phyloP scores from a whole-genome alignment of 2,888 invertebrate species.

The Litoditis marina region DNA sequence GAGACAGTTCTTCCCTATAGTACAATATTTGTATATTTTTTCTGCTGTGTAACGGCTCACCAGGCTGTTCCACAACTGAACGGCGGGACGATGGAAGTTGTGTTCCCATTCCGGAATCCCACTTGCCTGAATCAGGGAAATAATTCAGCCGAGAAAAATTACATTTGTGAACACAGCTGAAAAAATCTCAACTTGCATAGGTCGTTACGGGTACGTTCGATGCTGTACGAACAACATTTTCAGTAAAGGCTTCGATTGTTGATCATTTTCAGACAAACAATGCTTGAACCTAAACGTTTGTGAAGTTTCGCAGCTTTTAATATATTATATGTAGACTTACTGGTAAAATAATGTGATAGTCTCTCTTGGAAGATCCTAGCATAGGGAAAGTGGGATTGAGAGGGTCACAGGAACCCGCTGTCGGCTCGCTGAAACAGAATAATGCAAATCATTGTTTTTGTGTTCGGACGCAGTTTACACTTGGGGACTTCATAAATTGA shows the following conservation, averaged over 20 bases:
- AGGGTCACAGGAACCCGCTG: slow-evolving; percentile 16
- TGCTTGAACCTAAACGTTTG: no score
- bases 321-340: neutral
- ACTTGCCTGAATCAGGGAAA: neutral
- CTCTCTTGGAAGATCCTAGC: slow-evolving; percentile 11
- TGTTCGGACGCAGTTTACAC: no score
- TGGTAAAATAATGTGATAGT: slow-evolving; percentile 7
- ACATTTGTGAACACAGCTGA: no score
- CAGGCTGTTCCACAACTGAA: slow-evolving; percentile 14
- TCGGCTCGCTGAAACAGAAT: slow-evolving; percentile 10
- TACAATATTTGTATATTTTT: neutral
- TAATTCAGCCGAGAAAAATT: no score
- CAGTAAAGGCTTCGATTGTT: no score
- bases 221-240: no score
- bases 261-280: no score
- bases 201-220: no score
- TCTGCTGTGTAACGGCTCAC: neutral
- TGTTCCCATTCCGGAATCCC: slow-evolving; percentile 14
- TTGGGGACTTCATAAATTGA: no score
- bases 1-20: no score
- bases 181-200: no score
- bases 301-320: neutral
- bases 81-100: slow-evolving; percentile 3
- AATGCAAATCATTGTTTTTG: neutral
- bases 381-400: slow-evolving; percentile 15